A percentile compares a stretch with the other conserved stretches of the same genome.
These are phyloP conservation scores for Manis javanica DNA, from an alignment of 2,797 vertebrate genomes.

Conservation along the genomic window DNA sequence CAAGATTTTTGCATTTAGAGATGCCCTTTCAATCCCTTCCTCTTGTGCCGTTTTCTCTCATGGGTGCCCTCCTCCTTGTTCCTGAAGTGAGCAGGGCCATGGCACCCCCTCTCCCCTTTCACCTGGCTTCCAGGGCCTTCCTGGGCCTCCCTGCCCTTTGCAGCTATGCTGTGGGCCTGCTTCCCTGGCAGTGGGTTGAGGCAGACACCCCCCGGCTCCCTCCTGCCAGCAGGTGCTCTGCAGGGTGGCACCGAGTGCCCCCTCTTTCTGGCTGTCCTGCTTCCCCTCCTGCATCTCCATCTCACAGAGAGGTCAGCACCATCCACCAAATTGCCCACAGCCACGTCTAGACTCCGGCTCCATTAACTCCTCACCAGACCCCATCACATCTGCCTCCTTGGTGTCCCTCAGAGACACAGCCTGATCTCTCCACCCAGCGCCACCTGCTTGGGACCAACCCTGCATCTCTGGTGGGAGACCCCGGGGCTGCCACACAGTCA, in stretches of 20 bases:
- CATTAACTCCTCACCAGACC: neutral
- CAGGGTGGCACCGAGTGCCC: neutral
- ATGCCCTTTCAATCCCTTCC: neutral
- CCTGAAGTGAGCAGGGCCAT: neutral
- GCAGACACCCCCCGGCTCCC: neutral
- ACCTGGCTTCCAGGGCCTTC: neutral
- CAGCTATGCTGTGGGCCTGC: neutral
- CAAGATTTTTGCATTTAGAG: accelerated
- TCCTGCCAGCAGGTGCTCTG: too few species aligned
- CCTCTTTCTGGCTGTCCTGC: neutral
- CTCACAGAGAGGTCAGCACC: accelerated
- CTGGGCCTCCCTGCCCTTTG: neutral
- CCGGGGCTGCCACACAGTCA: neutral
- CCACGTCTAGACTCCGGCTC: neutral
- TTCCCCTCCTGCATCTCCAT: neutral
- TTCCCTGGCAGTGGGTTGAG: neutral
- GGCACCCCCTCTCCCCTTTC: neutral
- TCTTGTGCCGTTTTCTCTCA: neutral
- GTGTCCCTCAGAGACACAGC: neutral
- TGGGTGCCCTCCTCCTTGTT: neutral
- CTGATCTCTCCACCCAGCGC: neutral
- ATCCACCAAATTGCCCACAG: accelerated
- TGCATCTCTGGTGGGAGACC: neutral
- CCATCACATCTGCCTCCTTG: neutral
- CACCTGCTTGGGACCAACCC: neutral